Evolutionary conservation across 2,113 vertebrate species (phyloP).

Genomic region (Elephantulus edwardii): DNA sequence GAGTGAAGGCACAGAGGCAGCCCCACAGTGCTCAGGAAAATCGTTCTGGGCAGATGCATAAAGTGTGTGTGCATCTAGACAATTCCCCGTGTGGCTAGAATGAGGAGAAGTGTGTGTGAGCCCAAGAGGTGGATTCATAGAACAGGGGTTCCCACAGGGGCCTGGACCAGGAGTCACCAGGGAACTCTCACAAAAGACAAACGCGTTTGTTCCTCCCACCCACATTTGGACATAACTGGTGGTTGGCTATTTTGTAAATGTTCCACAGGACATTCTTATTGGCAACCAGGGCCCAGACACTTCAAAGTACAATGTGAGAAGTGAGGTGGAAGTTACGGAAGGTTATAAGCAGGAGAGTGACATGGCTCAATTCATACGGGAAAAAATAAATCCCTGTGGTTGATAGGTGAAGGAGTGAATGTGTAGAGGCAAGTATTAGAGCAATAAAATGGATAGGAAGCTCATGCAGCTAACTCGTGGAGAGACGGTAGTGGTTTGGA

Average conservation of each 20-base stretch:
- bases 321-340: not conserved
- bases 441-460: not conserved
- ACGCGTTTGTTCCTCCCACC: not conserved
- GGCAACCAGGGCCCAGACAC: not conserved
- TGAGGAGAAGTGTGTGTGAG: not conserved
- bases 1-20: not conserved
- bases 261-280: not conserved
- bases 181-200: not conserved
- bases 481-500: not conserved
- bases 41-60: not conserved
- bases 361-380: not conserved
- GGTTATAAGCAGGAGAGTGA: not conserved
- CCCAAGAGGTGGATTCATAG: not conserved
- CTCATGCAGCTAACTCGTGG: accelerated
- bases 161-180: not conserved
- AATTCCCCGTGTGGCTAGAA: not conserved
- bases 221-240: not conserved
- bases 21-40: not conserved
- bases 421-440: not conserved
- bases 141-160: not conserved
- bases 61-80: not conserved
- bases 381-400: not conserved
- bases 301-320: not conserved
- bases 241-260: not conserved
- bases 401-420: too few species aligned